Base-by-base conservation (phyloP, 64 coral and sea anemone genomes). In the Orbicella faveolata region DNA sequence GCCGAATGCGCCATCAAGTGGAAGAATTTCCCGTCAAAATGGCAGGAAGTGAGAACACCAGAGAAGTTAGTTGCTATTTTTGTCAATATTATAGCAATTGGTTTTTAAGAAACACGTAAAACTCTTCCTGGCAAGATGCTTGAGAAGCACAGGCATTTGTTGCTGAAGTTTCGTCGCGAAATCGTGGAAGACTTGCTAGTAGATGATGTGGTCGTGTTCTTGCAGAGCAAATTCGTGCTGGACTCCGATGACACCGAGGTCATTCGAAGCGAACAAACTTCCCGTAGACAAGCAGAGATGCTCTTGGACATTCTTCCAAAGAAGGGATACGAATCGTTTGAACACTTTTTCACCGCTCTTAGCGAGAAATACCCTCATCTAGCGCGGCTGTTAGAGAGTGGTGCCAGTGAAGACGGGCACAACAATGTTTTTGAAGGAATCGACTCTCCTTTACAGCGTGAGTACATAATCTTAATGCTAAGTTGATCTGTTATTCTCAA, bases 361-460 rank as follows among this genome's bases (percentile, higher is more conserved):
- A 52, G 83, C 4, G 96, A 98, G 30, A 98, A 98, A 62, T 98
- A 98, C 86, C 96, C 83, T 0, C 96, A 98, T 81, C 80, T 98
- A 35, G 96, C 94, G 18, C 52, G 79, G 59, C 73, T 98, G 33
- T 87, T 98, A 33, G n/a, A 74, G 39, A 80, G 87, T 79, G 90
- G 94, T 53, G 84, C 91, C 14, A 23, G 39, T 13, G 89, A 94
- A 52, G 75, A 94, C 12, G 53, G 87, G 6, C 76, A 76, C 25
- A 34, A 79, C 26, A 3, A 36, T 23, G 83, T 96, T 33, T 67
- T 81, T 26, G 95, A 96, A 30, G 36, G 61, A 12, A 75, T 96
- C 12, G 94, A 96, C 59, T 96, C 95, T 1, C 95, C 95, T 3
- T 75, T 81, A 2, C 95, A 96, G 30, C 61, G 95, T 96, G 72